phyloP scores from a whole-genome alignment of 2,113 vertebrate species.

The Ictalurus furcatus region DNA sequence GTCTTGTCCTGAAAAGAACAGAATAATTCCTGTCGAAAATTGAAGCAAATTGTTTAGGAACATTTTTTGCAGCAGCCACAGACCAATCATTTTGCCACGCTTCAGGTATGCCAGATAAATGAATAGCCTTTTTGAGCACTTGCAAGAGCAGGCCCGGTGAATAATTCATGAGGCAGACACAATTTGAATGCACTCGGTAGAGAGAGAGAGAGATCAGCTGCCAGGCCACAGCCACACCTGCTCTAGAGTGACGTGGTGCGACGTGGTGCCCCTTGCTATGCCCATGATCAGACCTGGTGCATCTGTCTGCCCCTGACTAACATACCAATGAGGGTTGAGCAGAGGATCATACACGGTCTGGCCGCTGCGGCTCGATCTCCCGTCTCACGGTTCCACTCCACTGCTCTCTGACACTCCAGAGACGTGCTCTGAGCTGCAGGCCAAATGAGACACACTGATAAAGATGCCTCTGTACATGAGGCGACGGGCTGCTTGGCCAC shows the following conservation, averaged over 20 bases:
- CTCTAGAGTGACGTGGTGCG: slow-evolving; percentile 34
- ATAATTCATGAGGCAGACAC: slow-evolving; percentile 75
- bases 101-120: slow-evolving; percentile 78
- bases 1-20: slow-evolving; percentile 71
- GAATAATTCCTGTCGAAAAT: slow-evolving; percentile 78
- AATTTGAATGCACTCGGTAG: slow-evolving; percentile 54
- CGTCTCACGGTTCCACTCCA: slow-evolving; percentile 22
- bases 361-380: slow-evolving; percentile 26
- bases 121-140: slow-evolving; percentile 73
- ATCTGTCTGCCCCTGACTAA: slow-evolving; percentile 32
- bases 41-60: slow-evolving; percentile 80
- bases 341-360: slow-evolving; percentile 10
- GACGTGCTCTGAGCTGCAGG: slow-evolving; percentile 39
- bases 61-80: slow-evolving; percentile 65
- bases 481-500: slow-evolving; percentile 35
- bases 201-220: slow-evolving; percentile 46
- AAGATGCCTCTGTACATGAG: slow-evolving; percentile 43
- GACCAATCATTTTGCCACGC: slow-evolving; percentile 74
- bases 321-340: slow-evolving; percentile 45
- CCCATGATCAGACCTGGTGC: slow-evolving; percentile 34
- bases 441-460: slow-evolving; percentile 49
- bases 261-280: slow-evolving; percentile 21
- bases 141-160: slow-evolving; percentile 70
- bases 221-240: slow-evolving; percentile 43
- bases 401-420: slow-evolving; percentile 43